phyloP scores from a whole-genome alignment of 2,888 invertebrate genomes.

The Heliconius ismenius region DNA sequence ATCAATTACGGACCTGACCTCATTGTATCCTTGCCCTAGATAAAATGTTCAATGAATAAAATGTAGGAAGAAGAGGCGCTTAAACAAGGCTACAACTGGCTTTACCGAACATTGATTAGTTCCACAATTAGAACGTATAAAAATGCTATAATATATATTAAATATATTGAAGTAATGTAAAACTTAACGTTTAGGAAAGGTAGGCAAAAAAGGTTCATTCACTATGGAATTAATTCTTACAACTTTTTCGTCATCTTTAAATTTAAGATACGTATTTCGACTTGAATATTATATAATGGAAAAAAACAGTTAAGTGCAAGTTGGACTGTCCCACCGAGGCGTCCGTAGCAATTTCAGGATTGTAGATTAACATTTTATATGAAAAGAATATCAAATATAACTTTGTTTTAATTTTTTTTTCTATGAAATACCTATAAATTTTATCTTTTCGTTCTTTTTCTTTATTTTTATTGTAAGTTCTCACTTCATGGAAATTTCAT shows the following conservation, averaged over 20 bases:
- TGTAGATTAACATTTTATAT: too few species aligned
- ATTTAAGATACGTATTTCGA: not conserved
- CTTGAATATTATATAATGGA: not conserved
- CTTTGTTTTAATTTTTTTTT: too few species aligned
- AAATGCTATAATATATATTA: not conserved
- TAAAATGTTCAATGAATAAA: conserved; percentile 51
- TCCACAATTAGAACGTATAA: not conserved
- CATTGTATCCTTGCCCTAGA: conserved; percentile 59
- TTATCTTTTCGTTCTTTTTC: too few species aligned
- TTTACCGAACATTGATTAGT: conserved; percentile 13
- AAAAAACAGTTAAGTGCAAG: not conserved
- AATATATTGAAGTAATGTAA: not conserved
- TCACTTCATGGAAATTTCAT: too few species aligned
- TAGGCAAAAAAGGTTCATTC: not conserved
- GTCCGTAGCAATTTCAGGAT: too few species aligned
- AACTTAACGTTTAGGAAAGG: not conserved
- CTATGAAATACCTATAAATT: too few species aligned
- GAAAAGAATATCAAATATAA: too few species aligned
- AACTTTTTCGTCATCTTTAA: conserved; percentile 2
- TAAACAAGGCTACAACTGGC: conserved; percentile 39
- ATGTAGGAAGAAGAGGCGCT: conserved; percentile 49
- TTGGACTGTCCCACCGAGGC: too few species aligned
- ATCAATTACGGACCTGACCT: conserved; percentile 49
- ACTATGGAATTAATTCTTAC: not conserved
- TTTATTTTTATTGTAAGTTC: too few species aligned